Evolutionary conservation across 2,888 invertebrate genomes (phyloP).

Genomic region (Elmis aenea): DNA sequence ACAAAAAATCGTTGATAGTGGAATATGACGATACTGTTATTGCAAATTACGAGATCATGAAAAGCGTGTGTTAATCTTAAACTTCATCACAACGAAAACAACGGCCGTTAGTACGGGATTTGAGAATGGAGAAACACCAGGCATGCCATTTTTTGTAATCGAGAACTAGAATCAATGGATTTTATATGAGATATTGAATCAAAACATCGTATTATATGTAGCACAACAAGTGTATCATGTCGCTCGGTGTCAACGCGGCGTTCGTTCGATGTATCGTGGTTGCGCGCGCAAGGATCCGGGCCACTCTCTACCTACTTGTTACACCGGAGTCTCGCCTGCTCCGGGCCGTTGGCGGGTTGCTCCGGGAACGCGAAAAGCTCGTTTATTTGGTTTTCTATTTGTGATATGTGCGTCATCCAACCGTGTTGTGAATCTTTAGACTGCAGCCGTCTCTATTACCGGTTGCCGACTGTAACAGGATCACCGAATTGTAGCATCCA

Average conservation of each 20-base stretch:
- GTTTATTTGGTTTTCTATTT: slow-evolving; percentile 1
- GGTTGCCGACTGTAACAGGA: too few species aligned
- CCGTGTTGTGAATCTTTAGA: too few species aligned
- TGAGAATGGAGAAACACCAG: too few species aligned
- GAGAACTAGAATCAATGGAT: slow-evolving; percentile 9
- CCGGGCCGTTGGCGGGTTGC: slow-evolving; percentile 40
- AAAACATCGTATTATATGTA: slow-evolving; percentile 8
- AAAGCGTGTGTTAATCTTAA: too few species aligned
- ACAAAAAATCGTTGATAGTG: too few species aligned
- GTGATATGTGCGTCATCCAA: slow-evolving; percentile 1
- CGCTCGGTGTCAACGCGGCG: slow-evolving; percentile 15
- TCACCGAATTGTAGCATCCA: too few species aligned
- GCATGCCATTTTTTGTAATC: not conserved
- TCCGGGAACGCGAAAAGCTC: slow-evolving; percentile 25
- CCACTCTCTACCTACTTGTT: slow-evolving; percentile 45
- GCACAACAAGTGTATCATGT: slow-evolving; percentile 21
- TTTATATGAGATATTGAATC: slow-evolving; percentile 13
- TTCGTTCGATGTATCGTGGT: slow-evolving; percentile 31
- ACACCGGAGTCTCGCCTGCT: slow-evolving; percentile 44
- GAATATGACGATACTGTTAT: too few species aligned
- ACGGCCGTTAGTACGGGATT: too few species aligned
- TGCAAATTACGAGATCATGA: too few species aligned
- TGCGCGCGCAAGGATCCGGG: slow-evolving; percentile 41
- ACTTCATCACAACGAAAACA: too few species aligned
- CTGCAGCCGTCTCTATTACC: too few species aligned